phyloP scores from a whole-genome alignment of 2,888 invertebrate genomes.

The Pollenia amentaria region DNA sequence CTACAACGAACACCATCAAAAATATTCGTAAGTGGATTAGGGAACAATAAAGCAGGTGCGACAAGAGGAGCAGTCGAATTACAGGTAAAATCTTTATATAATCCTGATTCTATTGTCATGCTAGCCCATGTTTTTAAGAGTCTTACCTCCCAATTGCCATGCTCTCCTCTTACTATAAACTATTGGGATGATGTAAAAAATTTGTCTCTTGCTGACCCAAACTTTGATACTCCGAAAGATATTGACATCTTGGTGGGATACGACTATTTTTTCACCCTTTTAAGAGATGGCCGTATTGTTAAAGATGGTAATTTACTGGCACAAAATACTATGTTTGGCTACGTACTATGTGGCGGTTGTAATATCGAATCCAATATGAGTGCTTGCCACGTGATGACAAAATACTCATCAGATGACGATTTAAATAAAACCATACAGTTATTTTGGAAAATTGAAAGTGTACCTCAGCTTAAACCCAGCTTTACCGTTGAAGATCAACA shows the following conservation, averaged over 20 bases:
- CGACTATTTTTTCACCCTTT: constrained; percentile 45
- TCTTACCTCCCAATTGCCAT: constrained; percentile 36
- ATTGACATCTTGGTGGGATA: constrained; percentile 43
- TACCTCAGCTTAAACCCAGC: neutral
- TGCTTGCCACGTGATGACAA: too few relatives aligned
- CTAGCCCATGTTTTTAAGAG: constrained; percentile 35
- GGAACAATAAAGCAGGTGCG: constrained; percentile 39
- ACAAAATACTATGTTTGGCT: too few relatives aligned
- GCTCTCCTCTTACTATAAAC: constrained; percentile 18
- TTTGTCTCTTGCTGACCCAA: constrained; percentile 46
- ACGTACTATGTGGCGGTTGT: too few relatives aligned
- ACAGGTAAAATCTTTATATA: constrained; percentile 31
- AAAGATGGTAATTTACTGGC: too few relatives aligned
- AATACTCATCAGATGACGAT: too few relatives aligned
- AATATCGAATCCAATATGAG: too few relatives aligned
- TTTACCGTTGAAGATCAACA: constrained; percentile 15
- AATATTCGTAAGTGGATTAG: constrained; percentile 33
- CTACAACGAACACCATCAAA: constrained; percentile 35
- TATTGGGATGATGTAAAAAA: constrained; percentile 56
- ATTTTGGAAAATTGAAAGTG: constrained; percentile 35
- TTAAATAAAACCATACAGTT: too few relatives aligned
- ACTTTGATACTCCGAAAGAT: constrained; percentile 46
- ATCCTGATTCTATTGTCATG: neutral
- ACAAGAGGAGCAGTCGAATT: too few relatives aligned
- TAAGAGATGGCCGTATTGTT: too few relatives aligned